Percentiles rank a stretch among this genome's conserved stretches.
phyloP scores from a whole-genome alignment of 2,113 vertebrate species.

The Limanda limanda region DNA sequence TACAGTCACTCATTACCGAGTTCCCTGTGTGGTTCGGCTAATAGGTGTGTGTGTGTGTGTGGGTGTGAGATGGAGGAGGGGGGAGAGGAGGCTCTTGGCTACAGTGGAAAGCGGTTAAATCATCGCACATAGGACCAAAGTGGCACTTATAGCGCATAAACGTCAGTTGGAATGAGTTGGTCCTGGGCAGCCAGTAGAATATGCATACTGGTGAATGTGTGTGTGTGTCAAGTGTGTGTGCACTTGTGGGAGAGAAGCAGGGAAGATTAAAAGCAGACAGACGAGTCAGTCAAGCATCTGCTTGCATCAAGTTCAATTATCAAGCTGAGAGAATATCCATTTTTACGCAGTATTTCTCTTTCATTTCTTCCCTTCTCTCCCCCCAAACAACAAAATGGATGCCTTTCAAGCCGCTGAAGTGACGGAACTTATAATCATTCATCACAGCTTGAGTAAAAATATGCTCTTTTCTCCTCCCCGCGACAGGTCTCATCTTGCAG shows the following conservation, averaged over 20 bases:
- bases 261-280: constrained; percentile 30
- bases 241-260: not conserved
- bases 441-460: not conserved
- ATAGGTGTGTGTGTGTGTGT: constrained; percentile 23
- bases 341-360: not conserved
- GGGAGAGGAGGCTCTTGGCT: constrained; percentile 53
- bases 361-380: not conserved
- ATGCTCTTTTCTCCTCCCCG: not conserved
- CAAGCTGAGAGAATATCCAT: constrained; percentile 11
- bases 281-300: constrained; percentile 41
- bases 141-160: constrained; percentile 78
- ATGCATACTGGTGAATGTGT: constrained; percentile 7
- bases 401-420: constrained; percentile 22
- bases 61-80: constrained; percentile 27
- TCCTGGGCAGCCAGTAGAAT: constrained; percentile 44
- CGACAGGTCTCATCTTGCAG: constrained; percentile 23
- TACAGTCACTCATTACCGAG: constrained; percentile 60
- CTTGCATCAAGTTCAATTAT: constrained; percentile 33
- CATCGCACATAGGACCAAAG: constrained; percentile 61
- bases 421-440: constrained; percentile 38
- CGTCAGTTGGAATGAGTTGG: constrained; percentile 67
- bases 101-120: constrained; percentile 71
- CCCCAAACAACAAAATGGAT: not conserved
- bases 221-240: not conserved
- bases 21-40: constrained; percentile 33